Evolutionary conservation across 2,888 invertebrate genomes (phyloP).

Genomic region (Axea sp.): DNA sequence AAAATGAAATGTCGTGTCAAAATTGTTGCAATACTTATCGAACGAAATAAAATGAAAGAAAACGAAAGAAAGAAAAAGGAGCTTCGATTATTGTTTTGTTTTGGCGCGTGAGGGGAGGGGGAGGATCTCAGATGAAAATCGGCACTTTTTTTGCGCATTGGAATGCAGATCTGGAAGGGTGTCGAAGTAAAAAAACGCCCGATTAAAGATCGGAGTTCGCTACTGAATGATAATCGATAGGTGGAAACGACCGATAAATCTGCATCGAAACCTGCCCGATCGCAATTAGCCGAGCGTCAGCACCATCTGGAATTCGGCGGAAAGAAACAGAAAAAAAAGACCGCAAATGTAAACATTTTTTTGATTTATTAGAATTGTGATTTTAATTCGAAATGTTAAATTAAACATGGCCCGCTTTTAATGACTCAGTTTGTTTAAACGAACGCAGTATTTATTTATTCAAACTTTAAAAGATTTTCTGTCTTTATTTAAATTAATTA

Average conservation of each 20-base stretch:
- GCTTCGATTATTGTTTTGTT: too few relatives aligned
- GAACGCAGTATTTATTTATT: too few relatives aligned
- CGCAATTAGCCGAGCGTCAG: constrained; percentile 55
- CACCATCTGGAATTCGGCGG: constrained; percentile 46
- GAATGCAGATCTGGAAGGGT: constrained; percentile 23
- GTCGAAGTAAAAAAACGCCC: constrained; percentile 24
- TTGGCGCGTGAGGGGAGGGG: too few relatives aligned
- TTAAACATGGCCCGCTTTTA: too few relatives aligned
- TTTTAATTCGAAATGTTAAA: too few relatives aligned
- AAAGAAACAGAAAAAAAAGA: constrained; percentile 13
- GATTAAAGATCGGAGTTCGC: constrained; percentile 72
- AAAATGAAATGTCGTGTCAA: too few relatives aligned
- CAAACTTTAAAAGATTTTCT: too few relatives aligned
- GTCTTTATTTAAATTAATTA: too few relatives aligned
- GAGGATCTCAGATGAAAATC: too few relatives aligned
- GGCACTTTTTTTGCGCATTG: background rate
- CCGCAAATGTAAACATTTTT: constrained; percentile 40
- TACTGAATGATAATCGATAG: constrained; percentile 72
- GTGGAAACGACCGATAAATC: constrained; percentile 67
- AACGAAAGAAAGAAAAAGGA: background rate
- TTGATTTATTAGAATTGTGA: constrained; percentile 31
- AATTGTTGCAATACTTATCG: too few relatives aligned
- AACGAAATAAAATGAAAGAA: too few relatives aligned
- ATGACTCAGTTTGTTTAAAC: too few relatives aligned
- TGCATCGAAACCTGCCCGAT: constrained; percentile 48